These are phyloP conservation scores for Agrilus biguttatus DNA, from an alignment of 2,888 invertebrate species.

Conservation along the genomic window DNA sequence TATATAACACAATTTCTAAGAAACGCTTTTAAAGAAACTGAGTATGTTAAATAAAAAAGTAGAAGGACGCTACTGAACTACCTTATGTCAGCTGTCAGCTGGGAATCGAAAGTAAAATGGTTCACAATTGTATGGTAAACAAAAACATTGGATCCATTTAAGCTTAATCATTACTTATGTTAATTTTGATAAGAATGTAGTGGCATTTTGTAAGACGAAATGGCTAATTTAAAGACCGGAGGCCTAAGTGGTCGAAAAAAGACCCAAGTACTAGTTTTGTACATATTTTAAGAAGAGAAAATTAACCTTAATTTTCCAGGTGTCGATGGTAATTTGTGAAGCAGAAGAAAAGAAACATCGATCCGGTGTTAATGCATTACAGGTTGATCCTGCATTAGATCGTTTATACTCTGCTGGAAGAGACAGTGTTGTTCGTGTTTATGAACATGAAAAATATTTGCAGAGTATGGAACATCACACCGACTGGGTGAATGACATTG, in stretches of 20 bases:
- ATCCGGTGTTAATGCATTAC: slow-evolving; percentile 91
- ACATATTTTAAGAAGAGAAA: not conserved
- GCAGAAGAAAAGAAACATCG: slow-evolving; percentile 88
- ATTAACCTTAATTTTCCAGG: slow-evolving; percentile 40
- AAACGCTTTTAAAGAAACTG: no score
- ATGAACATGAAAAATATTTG: slow-evolving; percentile 74
- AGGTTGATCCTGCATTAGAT: slow-evolving; percentile 76
- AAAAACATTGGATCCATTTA: slow-evolving; percentile 28
- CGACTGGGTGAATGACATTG: slow-evolving; percentile 99
- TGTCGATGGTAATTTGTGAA: slow-evolving; percentile 95
- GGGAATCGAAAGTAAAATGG: no score
- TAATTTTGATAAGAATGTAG: slow-evolving; percentile 29
- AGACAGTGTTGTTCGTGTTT: slow-evolving; percentile 92
- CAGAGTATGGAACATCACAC: slow-evolving; percentile 99
- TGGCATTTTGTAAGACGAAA: slow-evolving; percentile 12
- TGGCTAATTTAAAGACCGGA: slow-evolving; percentile 28
- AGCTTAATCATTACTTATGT: slow-evolving; percentile 33
- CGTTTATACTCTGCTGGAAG: slow-evolving; percentile 91
- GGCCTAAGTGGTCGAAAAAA: slow-evolving; percentile 30
- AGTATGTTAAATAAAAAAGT: no score
- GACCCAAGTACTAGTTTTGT: slow-evolving; percentile 24
- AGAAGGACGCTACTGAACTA: no score
- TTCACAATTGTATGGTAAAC: slow-evolving; percentile 19
- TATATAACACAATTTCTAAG: no score
- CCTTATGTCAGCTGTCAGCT: no score